Percentiles rank a stretch among this genome's conserved stretches.
These are phyloP conservation scores for Magallana ariakensis DNA, from an alignment of 1,140 invertebrate species.

Conservation along the genomic window DNA sequence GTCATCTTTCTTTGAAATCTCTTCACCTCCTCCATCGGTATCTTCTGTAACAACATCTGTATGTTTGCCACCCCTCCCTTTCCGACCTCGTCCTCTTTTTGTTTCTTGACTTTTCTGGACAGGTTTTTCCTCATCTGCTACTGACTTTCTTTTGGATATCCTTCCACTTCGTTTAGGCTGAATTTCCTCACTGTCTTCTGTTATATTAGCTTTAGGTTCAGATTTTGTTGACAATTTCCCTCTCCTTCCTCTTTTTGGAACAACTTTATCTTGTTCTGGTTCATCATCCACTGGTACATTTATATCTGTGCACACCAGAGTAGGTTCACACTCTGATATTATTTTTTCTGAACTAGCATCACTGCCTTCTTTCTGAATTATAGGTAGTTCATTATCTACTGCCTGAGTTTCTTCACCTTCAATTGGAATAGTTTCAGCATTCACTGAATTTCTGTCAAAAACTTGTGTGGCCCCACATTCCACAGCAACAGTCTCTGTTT, in stretches of 20 bases:
- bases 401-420: neutral
- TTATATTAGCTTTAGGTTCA: neutral
- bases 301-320: constrained; percentile 37
- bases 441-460: neutral
- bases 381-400: neutral
- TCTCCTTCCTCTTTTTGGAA: neutral
- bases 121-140: neutral
- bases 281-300: neutral
- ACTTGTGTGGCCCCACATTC: constrained; percentile 5
- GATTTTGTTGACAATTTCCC: neutral
- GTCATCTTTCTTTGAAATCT: neutral
- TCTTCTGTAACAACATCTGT: neutral
- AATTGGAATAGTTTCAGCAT: neutral
- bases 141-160: constrained; percentile 16
- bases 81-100: neutral
- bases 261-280: neutral
- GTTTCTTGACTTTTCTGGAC: neutral
- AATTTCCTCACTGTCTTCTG: neutral
- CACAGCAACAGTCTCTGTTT: constrained; percentile 37
- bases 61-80: neutral
- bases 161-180: neutral
- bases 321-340: constrained; percentile 42
- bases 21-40: neutral
- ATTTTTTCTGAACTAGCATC: constrained; percentile 38
- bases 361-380: neutral